Evolutionary conservation across 2,888 invertebrate species (phyloP), one percentile per base, ranked within the genome.

Genomic region (Torymus texanus): DNA sequence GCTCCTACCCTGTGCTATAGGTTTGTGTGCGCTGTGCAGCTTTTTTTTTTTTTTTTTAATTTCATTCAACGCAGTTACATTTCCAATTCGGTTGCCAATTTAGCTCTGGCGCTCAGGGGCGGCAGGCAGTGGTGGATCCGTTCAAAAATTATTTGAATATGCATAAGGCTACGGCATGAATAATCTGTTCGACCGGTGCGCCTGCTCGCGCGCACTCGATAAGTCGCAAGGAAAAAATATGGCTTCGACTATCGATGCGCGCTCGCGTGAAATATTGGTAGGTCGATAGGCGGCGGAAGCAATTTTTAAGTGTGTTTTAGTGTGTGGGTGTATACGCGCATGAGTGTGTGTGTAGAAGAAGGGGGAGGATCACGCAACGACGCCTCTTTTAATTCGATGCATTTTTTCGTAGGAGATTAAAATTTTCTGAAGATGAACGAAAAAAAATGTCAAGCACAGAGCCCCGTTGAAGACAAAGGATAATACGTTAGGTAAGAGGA

Each of bases 121-220:
- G 41, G 14, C 16, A 14, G 14, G 53, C 18, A 0, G 62, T 50
- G 14, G 63, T 71, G 24, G 75, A 75, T 71, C 63, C 61, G 62
- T 24, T 75, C 71, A 75, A 76, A 79, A 74, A 80, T 74, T 56
- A 62, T 67, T 76, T 76, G 67, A 76, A 80, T 80, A 80, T 80
- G 75, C 29, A 79, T 75, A 71, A 79, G 79, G 5, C 67, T 13
- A 41, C 50, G n/a, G 74, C 63, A 76, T 72, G 75, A 72, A 76
- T 80, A 80, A 80, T 67, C 59, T 41, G 68, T 41, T 41, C 41
- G 41, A 41, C 41, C 8, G 41, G 41, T 8, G 61, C 21, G 56
- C 55, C n/a, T n/a, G 10, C 59, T 1, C 10, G 2, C 59, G 51
- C 59, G 16, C 61, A 67, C 29, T 80, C 79, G 75, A 80, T 80